Percentiles rank a stretch among this genome's conserved stretches.
phyloP scores from a whole-genome alignment of 2,113 vertebrate species.

The Marcusenius ussheri region DNA sequence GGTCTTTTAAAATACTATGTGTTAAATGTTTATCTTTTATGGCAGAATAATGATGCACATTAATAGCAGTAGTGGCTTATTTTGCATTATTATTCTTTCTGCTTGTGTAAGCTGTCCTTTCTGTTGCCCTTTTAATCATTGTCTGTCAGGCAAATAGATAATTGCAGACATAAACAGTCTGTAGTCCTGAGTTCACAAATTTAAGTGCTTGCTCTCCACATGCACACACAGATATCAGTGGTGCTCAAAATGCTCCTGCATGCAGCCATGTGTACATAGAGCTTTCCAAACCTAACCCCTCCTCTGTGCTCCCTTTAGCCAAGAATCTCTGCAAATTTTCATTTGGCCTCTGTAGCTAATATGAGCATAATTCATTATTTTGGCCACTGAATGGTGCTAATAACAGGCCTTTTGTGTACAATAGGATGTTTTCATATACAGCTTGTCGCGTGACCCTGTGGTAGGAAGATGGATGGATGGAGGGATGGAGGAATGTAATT shows the following conservation, averaged over 20 bases:
- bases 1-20: neutral
- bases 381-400: neutral
- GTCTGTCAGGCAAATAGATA: neutral
- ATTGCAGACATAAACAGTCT: neutral
- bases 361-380: neutral
- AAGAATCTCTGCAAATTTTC: neutral
- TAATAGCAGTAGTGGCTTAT: neutral
- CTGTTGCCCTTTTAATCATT: neutral
- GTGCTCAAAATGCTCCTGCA: neutral
- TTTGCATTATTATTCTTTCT: neutral
- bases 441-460: neutral
- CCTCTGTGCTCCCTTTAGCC: neutral
- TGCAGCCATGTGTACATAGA: neutral
- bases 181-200: neutral
- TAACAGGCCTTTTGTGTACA: neutral
- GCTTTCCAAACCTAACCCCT: neutral
- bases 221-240: neutral
- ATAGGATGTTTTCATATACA: neutral
- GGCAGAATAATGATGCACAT: neutral
- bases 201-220: neutral
- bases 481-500: neutral
- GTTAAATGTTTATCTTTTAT: neutral
- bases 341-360: neutral
- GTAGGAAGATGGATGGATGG: neutral
- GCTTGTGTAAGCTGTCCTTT: neutral